Evolutionary conservation across 1,140 invertebrate species (phyloP).

Genomic region (Temnothorax longispinosus): DNA sequence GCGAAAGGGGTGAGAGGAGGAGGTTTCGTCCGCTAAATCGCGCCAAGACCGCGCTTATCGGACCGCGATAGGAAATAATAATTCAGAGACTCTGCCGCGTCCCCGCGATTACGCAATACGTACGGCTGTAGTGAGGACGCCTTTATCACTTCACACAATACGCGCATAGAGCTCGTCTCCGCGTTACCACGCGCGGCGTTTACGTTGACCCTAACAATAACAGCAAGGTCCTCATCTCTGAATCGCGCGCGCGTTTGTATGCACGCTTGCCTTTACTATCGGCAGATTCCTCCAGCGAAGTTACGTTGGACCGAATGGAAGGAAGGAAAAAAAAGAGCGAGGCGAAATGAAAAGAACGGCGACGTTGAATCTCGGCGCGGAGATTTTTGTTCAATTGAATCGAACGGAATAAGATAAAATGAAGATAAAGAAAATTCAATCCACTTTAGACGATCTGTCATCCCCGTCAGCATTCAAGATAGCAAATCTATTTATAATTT

Average conservation of each 20-base stretch:
- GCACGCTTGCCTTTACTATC: neutral
- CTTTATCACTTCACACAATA: constrained; percentile 32
- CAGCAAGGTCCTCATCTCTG: constrained; percentile 3
- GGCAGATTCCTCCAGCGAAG: neutral
- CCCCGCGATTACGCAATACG: constrained; percentile 36
- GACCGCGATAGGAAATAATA: constrained; percentile 30
- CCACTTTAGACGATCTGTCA: neutral
- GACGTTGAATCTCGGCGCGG: neutral
- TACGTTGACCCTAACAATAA: constrained; percentile 35
- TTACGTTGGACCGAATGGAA: neutral
- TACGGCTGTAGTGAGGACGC: neutral
- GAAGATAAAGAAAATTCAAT: neutral
- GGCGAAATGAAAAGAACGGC: neutral
- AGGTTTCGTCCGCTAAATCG: neutral
- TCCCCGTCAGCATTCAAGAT: neutral
- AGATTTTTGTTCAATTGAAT: constrained; percentile 12
- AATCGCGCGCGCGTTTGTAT: neutral
- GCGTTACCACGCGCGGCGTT: neutral
- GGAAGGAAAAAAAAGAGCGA: neutral
- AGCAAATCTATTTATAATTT: neutral
- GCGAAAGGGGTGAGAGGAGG: neutral
- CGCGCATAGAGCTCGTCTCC: neutral
- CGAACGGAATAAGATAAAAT: neutral
- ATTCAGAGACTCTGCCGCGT: neutral
- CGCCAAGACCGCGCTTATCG: neutral